A percentile compares a stretch with the other conserved stretches of the same genome.
Evolutionary conservation across 2,888 invertebrate genomes (phyloP).

Genomic region (Atherix ibis): DNA sequence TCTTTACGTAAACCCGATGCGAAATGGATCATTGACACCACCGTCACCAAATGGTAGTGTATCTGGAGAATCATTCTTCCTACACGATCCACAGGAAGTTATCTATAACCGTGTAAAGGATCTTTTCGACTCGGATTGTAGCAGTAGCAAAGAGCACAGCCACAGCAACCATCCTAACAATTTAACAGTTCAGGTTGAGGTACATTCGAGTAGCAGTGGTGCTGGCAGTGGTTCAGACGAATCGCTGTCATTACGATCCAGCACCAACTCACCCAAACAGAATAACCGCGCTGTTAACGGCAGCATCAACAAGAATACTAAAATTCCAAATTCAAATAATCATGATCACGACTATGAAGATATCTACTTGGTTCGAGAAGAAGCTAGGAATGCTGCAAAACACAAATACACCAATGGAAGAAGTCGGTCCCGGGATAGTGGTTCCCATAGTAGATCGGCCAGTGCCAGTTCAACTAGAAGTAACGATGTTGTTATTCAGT

Average conservation of each 20-base stretch:
- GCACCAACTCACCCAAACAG: conserved; percentile 26
- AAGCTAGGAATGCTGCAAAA: conserved; percentile 22
- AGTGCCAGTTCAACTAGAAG: conserved; percentile 39
- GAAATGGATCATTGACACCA: conserved; percentile 35
- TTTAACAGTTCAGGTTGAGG: conserved; percentile 66
- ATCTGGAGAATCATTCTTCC: conserved; percentile 59
- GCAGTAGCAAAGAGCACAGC: conserved; percentile 20
- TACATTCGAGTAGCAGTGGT: conserved; percentile 58
- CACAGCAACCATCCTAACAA: conserved; percentile 23
- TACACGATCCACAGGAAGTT: conserved; percentile 67
- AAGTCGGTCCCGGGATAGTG: conserved; percentile 48
- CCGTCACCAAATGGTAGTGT: conserved; percentile 40
- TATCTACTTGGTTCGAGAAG: conserved; percentile 56
- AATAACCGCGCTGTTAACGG: conserved; percentile 18
- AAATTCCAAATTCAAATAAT: conserved; percentile 8
- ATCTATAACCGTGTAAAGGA: conserved; percentile 73
- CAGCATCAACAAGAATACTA: conserved; percentile 7
- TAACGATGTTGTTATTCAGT: conserved; percentile 30
- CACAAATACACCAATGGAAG: conserved; percentile 19
- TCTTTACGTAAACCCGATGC: conserved; percentile 72
- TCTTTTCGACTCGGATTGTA: conserved; percentile 48
- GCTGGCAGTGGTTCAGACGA: conserved; percentile 45
- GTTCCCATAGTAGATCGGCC: conserved; percentile 60
- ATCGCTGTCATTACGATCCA: conserved; percentile 42
- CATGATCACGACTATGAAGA: conserved; percentile 67